Evolutionary conservation across 2,888 invertebrate species (phyloP), one percentile per base, ranked within the genome.

Genomic region (Ophion ventricosus): DNA sequence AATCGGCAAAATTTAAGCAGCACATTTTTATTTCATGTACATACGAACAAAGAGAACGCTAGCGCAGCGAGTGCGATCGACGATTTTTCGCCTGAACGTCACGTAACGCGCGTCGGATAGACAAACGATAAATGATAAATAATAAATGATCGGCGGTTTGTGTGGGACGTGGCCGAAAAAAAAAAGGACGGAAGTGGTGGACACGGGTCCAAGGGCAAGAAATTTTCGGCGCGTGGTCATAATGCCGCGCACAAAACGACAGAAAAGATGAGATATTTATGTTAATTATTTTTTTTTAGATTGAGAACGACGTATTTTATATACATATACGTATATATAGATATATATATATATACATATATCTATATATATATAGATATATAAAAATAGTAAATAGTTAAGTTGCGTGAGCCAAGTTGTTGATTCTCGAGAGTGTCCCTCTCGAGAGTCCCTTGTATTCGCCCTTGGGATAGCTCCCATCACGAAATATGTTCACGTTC

Each of bases 221-320:
- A 43, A 54, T 54, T 64, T 25, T n/a, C 23, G 49, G 49, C n/a
- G 26, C 54, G 26, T 29, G 49, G 26, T 54, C 29, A 69, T 49
- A 25, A 69, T 54, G 69, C 29, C 49, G 29, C n/a, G 29, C 54
- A 5, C 25, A 0, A 11, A 43, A 43, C 43, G 43, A 67, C 69
- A 54, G 25, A 49, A 69, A n/a, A 49, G 26, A 26, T 7, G 23
- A 61, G 29, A 49, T 74, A 66, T 80, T 49, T 67, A 76, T 35
- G 56, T 70, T 69, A 25, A 57, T 56, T 66, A 57, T 63, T 1
- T 67, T 67, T 23, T 61, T 57, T 35, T 74, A 61, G 54, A 49
- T 57, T 23, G 67, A 56, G 23, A 66, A 40, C 54, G 20, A 72
- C 49, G 25, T 29, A 56, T 66, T 66, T 74, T 80, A 67, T 59